A percentile compares a stretch with the other conserved stretches of the same genome.
phyloP scores from a whole-genome alignment of 92 coral and sea anemone genomes.

The Phymanthus crucifer region DNA sequence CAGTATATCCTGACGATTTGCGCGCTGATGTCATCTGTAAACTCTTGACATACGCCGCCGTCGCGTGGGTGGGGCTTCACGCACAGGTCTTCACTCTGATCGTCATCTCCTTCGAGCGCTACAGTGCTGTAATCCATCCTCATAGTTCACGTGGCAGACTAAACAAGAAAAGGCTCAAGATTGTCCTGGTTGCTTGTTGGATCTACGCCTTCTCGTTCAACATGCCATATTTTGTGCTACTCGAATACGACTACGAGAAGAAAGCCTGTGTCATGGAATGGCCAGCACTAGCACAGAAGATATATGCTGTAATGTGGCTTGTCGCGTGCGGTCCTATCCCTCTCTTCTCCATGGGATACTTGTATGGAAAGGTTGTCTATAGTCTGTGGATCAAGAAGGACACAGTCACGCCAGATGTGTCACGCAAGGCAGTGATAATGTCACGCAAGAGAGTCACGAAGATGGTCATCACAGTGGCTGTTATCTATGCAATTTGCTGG shows the following conservation, averaged over 20 bases:
- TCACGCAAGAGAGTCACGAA: conserved; percentile 59
- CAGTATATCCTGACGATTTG: conserved; percentile 40
- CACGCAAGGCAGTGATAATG: conserved; percentile 48
- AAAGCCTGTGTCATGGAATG: conserved; percentile 47
- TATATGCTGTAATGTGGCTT: conserved; percentile 55
- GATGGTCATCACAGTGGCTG: conserved; percentile 52
- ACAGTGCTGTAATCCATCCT: conserved; percentile 50
- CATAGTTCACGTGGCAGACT: conserved; percentile 53
- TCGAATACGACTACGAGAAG: conserved; percentile 27
- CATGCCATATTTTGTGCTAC: conserved; percentile 42
- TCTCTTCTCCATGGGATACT: conserved; percentile 46
- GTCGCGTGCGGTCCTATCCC: conserved; percentile 60
- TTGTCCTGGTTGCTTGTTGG: conserved; percentile 50
- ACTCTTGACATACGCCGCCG: conserved; percentile 36
- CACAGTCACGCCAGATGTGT: conserved; percentile 25
- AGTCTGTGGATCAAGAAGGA: conserved; percentile 53
- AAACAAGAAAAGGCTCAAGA: conserved; percentile 35
- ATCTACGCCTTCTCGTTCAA: conserved; percentile 35
- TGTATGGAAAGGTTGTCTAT: conserved; percentile 58
- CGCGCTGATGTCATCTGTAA: conserved; percentile 41
- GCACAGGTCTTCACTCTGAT: conserved; percentile 56
- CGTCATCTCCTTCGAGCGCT: conserved; percentile 56
- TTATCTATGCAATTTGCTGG: conserved; percentile 55
- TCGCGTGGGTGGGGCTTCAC: conserved; percentile 53
- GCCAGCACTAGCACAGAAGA: conserved; percentile 39